These are phyloP conservation scores for Calliphora vicina DNA, from an alignment of 1,140 invertebrate species.

Conservation along the genomic window DNA sequence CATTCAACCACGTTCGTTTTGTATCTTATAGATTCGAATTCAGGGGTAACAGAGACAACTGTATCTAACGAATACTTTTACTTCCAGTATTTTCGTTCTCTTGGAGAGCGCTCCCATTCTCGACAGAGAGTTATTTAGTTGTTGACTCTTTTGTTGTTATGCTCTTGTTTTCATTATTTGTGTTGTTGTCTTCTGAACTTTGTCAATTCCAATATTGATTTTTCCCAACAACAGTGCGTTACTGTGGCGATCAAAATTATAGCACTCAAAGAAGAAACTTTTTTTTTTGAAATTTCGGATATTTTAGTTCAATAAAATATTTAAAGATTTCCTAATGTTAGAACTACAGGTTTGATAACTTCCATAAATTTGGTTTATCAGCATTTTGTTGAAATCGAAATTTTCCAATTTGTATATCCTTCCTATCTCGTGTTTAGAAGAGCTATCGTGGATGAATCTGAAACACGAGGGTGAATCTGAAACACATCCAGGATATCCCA, in stretches of 20 bases:
- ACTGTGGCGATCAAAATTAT: neutral
- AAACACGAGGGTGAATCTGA: too few species aligned
- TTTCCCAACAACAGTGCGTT: neutral
- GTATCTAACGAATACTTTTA: neutral
- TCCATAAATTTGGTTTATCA: too few species aligned
- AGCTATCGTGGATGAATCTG: too few species aligned
- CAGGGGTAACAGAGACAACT: neutral
- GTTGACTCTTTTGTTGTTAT: neutral
- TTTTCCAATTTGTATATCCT: too few species aligned
- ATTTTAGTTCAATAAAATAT: too few species aligned
- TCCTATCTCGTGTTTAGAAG: too few species aligned
- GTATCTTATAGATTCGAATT: neutral
- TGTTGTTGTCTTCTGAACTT: neutral
- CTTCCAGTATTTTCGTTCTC: neutral
- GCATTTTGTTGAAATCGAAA: too few species aligned
- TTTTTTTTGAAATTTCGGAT: too few species aligned
- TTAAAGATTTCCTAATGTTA: too few species aligned
- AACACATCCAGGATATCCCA: too few species aligned
- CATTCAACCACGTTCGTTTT: neutral
- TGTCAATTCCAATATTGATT: slow-evolving; percentile 4
- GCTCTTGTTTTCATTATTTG: neutral
- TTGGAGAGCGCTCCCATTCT: neutral
- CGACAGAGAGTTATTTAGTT: neutral
- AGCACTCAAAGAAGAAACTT: too few species aligned
- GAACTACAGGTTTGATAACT: too few species aligned